Base-by-base conservation (phyloP, 1,140 invertebrate genomes). In the Microplitis mediator region DNA sequence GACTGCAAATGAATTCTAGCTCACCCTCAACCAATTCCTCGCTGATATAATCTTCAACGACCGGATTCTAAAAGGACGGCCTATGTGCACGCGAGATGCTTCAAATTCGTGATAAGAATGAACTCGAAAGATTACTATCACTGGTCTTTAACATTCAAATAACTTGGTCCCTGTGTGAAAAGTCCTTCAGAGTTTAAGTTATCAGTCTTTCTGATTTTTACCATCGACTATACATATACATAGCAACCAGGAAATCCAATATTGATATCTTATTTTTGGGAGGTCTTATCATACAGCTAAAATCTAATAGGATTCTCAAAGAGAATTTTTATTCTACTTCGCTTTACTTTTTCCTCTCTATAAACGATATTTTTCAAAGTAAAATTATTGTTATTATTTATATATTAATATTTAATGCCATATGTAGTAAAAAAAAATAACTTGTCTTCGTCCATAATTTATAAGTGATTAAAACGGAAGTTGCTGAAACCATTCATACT, bases 1-100 rank as follows among this genome's bases (percentile, higher is more conserved):
- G 56, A 58, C 56, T 62, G 34, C 60, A 62, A 62, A 62, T 62
- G 60, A 62, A 62, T 62, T 62, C 60, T 62, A 35, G 35, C 13
- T 62, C 31, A n/a, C 16, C 16, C 13, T 5, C 6, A 65, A 50
- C 36, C 63, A 50, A 65, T 65, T 36, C 16, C 39, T 50, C 11
- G n/a, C 9, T 52, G 63, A 65, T 65, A n/a, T 65, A 65, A 65
- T 65, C 63, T 65, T 4, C 36, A 14, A 4, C 34, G 60, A 62
- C n/a, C 5, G 63, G 50, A 65, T 65, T 65, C 45, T 16, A 11
- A 13, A 9, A 13, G 34, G 31, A 58, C 56, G 56, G 23, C 56
- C 23, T 58, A 31, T 23, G 23, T 45, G 56, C 56, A 58, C 56
- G 56, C 56, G 16, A 58, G 56, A 8, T 58, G 4, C 56, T 58